Evolutionary conservation across 2,888 invertebrate species (phyloP).

Genomic region (Epistrophe grossulariae): DNA sequence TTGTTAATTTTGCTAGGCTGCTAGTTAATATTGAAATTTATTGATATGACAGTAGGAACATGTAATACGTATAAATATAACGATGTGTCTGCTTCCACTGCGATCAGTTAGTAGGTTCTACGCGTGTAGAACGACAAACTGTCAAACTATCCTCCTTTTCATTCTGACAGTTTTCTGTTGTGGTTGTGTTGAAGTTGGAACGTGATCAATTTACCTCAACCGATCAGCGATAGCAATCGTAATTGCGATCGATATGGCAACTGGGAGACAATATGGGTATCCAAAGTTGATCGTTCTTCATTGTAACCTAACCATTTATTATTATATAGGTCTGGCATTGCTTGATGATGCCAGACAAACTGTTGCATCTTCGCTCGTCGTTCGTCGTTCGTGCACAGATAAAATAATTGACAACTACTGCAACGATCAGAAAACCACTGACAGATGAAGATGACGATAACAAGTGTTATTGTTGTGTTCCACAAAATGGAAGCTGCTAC

Average conservation of each 20-base stretch:
- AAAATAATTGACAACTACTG: slow-evolving; percentile 70
- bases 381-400: slow-evolving; percentile 44
- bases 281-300: slow-evolving; percentile 40
- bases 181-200: slow-evolving; percentile 5
- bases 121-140: slow-evolving; percentile 5
- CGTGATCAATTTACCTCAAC: slow-evolving; percentile 63
- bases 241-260: slow-evolving; percentile 59
- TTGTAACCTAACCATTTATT: slow-evolving; percentile 42
- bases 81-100: background rate
- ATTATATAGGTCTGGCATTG: slow-evolving; percentile 32
- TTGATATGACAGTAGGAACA: background rate
- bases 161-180: slow-evolving; percentile 27
- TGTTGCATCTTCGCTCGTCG: slow-evolving; percentile 7
- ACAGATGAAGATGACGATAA: slow-evolving; percentile 71
- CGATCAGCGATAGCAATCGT: slow-evolving; percentile 50
- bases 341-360: slow-evolving; percentile 41
- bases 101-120: background rate
- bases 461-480: slow-evolving; percentile 69
- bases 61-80: no score
- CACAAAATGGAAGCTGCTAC: slow-evolving; percentile 67
- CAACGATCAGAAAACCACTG: slow-evolving; percentile 21
- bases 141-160: background rate
- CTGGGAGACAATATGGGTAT: slow-evolving; percentile 66
- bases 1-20: slow-evolving; percentile 8
- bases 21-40: slow-evolving; percentile 31